Evolutionary conservation across 37 sponge, comb jelly and placozoan species (phyloP), one percentile per base, ranked within the genome.

Genomic region (Tethya wilhelma): DNA sequence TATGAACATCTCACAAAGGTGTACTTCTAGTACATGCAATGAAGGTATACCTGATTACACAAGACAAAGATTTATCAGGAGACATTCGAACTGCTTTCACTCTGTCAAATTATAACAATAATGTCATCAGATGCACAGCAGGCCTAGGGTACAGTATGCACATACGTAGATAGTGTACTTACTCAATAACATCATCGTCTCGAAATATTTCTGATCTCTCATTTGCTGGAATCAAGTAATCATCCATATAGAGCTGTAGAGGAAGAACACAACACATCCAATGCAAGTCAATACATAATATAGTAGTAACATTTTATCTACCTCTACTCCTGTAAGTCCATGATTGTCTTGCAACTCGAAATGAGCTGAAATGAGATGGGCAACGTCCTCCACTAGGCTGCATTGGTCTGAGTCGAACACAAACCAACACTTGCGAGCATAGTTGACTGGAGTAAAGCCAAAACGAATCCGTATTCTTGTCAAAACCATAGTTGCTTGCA

Each of bases 131-230:
- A n/a, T n/a, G n/a, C n/a, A n/a, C n/a, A n/a, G n/a, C n/a, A n/a
- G n/a, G n/a, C n/a, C n/a, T n/a, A n/a, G n/a, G n/a, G n/a, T n/a
- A n/a, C n/a, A n/a, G n/a, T n/a, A n/a, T n/a, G n/a, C n/a, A n/a
- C n/a, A n/a, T n/a, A n/a, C 55, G 11, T 49, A 49, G 55, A 49
- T 20, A 49, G 62, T 23, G 8, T 7, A 71, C 71, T 59, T 71
- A 85, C 86, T 63, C 44, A 39, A 85, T 69, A 44, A 57, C 40
- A 56, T 85, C 86, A 69, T 85, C 78, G 64, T 85, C 86, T 62
- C 79, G 39, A 32, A 85, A 32, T 31, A 85, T 71, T 4, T 56
- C 20, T 33, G 72, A 39, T 64, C 30, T 59, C 40, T 85, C 86
- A 44, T 78, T 78, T 28, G 72, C 25, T 38, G 86, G 86, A 4